Conservation (phyloP, 2,797 vertebrate genomes). For the Mallotus villosus region DNA sequence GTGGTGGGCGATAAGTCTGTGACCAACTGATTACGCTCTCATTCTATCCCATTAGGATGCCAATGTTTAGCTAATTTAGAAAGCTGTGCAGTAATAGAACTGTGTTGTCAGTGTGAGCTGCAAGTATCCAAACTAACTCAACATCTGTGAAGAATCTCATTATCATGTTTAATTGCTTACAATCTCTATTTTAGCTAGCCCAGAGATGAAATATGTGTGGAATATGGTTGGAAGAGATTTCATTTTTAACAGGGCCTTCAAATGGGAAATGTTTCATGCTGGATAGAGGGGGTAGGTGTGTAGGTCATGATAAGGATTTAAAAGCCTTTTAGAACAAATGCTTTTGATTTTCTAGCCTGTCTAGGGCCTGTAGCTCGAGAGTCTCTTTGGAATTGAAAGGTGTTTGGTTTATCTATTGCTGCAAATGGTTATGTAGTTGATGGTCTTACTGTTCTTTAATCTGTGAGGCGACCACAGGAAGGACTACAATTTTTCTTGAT, state of each 20-base stretch:
- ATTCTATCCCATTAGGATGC: neutral
- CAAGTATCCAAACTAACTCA: neutral
- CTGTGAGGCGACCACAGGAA: conserved; percentile 56
- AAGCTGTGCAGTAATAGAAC: neutral
- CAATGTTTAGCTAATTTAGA: conserved; percentile 4
- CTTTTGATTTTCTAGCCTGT: too few relatives aligned
- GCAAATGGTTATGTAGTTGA: conserved; percentile 50
- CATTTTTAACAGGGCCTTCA: neutral
- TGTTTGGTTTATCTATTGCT: conserved; percentile 15
- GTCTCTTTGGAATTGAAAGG: neutral
- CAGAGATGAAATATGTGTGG: neutral
- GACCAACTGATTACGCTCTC: neutral
- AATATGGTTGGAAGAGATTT: neutral
- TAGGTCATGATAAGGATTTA: too few relatives aligned
- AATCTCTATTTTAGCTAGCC: neutral
- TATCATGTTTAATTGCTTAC: conserved; percentile 38
- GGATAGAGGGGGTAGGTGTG: neutral
- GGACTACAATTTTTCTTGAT: conserved; percentile 69
- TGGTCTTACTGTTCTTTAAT: conserved; percentile 47
- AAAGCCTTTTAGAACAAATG: too few relatives aligned
- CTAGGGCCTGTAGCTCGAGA: too few relatives aligned
- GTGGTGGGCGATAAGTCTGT: neutral
- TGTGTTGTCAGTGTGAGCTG: neutral
- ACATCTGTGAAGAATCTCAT: conserved; percentile 3
- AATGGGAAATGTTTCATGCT: neutral